Evolutionary conservation across 1,140 invertebrate species (phyloP).

Genomic region (Microplitis demolitor): DNA sequence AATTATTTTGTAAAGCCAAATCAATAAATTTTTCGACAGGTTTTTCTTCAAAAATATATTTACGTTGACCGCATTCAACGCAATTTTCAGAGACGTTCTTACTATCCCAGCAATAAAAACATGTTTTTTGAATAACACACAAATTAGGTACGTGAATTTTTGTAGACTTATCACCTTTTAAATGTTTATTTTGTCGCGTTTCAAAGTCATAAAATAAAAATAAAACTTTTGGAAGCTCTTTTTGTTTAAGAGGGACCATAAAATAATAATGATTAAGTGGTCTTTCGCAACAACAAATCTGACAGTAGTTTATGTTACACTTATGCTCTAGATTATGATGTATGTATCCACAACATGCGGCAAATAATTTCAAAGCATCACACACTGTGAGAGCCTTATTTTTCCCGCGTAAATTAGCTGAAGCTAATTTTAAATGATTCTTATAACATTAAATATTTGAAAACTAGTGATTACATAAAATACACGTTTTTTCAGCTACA

Average conservation of each 20-base stretch:
- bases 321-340: too few species aligned
- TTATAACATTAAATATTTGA: too few species aligned
- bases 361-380: too few species aligned
- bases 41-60: constrained; percentile 11
- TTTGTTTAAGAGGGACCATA: neutral
- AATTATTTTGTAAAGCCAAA: neutral
- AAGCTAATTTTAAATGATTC: too few species aligned
- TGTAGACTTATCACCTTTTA: neutral
- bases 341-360: too few species aligned
- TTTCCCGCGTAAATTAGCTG: too few species aligned
- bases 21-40: constrained; percentile 21
- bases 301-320: neutral
- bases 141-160: neutral
- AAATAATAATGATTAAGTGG: neutral
- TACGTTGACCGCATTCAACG: neutral
- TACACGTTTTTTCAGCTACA: too few species aligned
- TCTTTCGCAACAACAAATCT: too few species aligned
- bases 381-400: too few species aligned
- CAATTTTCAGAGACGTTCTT: too few species aligned
- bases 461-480: too few species aligned
- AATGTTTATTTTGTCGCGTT: neutral
- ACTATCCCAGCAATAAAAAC: neutral
- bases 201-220: neutral
- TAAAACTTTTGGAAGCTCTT: neutral
- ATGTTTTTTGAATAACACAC: too few species aligned